Conservation (phyloP, 2,888 invertebrate genomes). For the Quadroppia sp. region DNA sequence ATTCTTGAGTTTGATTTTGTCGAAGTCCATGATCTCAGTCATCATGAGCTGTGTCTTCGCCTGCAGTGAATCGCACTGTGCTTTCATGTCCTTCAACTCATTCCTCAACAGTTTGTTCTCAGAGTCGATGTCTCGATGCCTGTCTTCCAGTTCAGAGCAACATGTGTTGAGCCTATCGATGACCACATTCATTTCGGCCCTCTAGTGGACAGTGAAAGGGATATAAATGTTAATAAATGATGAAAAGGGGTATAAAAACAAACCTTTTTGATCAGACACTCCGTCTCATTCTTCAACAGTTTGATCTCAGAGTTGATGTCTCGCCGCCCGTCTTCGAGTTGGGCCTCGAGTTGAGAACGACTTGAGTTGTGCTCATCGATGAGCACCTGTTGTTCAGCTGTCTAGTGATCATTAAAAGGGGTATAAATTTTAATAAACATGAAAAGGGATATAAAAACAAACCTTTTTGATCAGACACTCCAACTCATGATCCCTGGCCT, state of each 20-base stretch:
- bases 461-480: not conserved
- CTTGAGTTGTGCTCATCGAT: not conserved
- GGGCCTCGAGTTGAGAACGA: not conserved
- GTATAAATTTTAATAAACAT: not conserved
- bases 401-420: not conserved
- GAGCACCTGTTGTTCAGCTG: not conserved
- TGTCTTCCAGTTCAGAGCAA: not conserved
- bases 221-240: not conserved
- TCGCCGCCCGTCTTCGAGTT: not conserved
- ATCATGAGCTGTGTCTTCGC: conserved; percentile 16
- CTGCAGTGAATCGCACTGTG: conserved; percentile 16
- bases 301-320: not conserved
- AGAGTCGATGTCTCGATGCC: conserved; percentile 4
- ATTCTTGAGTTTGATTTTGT: conserved; percentile 26
- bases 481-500: not conserved
- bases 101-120: conserved; percentile 16
- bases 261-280: not conserved
- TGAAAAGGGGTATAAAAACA: not conserved
- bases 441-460: not conserved
- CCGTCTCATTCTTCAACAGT: too few species aligned
- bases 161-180: not conserved
- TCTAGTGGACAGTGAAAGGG: not conserved
- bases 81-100: conserved; percentile 23
- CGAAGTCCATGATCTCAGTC: conserved; percentile 22
- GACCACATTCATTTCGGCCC: not conserved